Evolutionary conservation across 1,140 invertebrate species (phyloP).

Genomic region (Atta cephalotes): DNA sequence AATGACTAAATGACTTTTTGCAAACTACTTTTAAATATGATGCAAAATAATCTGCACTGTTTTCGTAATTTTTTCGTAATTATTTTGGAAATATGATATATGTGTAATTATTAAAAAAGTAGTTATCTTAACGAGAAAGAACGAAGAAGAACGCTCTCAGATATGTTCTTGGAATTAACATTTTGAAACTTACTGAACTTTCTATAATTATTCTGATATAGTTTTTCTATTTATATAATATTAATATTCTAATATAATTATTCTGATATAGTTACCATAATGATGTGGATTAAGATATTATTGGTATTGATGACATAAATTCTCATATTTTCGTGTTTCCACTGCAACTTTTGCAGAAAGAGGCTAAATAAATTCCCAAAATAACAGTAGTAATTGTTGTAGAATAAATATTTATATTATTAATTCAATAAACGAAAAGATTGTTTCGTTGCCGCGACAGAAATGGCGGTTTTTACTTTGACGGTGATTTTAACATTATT

Average conservation of each 20-base stretch:
- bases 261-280: not conserved
- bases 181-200: not conserved
- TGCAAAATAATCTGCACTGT: too few relatives aligned
- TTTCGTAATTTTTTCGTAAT: too few relatives aligned
- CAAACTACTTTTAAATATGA: too few relatives aligned
- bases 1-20: too few relatives aligned
- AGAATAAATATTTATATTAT: conserved; percentile 18
- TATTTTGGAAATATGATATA: too few relatives aligned
- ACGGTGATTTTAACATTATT: conserved; percentile 35
- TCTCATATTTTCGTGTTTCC: not conserved
- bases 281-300: not conserved
- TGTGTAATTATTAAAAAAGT: too few relatives aligned
- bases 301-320: not conserved
- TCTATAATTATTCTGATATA: not conserved
- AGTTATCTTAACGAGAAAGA: not conserved
- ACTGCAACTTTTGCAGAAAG: not conserved
- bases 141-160: not conserved
- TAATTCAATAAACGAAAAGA: conserved; percentile 27
- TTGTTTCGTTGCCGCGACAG: not conserved
- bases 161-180: not conserved
- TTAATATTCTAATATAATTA: not conserved
- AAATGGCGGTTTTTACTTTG: not conserved
- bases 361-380: not conserved
- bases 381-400: conserved; percentile 11
- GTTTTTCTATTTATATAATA: too few relatives aligned